Conservation (phyloP, 1,140 invertebrate genomes). For the Formica exsecta region DNA sequence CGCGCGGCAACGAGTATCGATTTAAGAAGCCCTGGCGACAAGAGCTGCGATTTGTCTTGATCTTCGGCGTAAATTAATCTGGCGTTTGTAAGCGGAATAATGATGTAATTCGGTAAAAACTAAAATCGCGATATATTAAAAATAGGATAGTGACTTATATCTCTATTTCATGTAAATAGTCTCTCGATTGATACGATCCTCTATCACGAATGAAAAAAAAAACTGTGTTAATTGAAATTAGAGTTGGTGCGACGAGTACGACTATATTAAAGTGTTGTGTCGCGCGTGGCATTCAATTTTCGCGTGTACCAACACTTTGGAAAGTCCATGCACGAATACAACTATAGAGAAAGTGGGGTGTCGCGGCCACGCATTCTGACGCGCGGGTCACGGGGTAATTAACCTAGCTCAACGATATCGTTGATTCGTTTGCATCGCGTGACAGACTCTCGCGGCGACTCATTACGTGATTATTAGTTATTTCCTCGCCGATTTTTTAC, state of each 20-base stretch:
- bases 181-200: neutral
- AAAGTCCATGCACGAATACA: neutral
- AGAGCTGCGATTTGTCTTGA: slow-evolving; percentile 22
- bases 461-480: slow-evolving; percentile 63
- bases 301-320: slow-evolving; percentile 34
- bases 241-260: neutral
- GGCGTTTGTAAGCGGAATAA: neutral
- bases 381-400: slow-evolving; percentile 63
- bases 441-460: slow-evolving; percentile 42
- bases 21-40: slow-evolving; percentile 46
- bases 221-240: neutral
- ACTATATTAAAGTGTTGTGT: slow-evolving; percentile 51
- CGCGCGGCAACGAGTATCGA: slow-evolving; percentile 26
- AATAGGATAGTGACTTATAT: too few relatives aligned
- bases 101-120: neutral
- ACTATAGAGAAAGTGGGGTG: slow-evolving; percentile 45
- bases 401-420: slow-evolving; percentile 59
- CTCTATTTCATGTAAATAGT: neutral
- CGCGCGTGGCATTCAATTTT: slow-evolving; percentile 64
- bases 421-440: slow-evolving; percentile 71
- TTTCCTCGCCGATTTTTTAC: slow-evolving; percentile 55
- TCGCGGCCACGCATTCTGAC: slow-evolving; percentile 43
- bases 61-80: slow-evolving; percentile 37
- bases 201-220: neutral
- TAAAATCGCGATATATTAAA: neutral